These are phyloP conservation scores for Mus caroli DNA, from an alignment of 2,797 vertebrate genomes.

Conservation along the genomic window DNA sequence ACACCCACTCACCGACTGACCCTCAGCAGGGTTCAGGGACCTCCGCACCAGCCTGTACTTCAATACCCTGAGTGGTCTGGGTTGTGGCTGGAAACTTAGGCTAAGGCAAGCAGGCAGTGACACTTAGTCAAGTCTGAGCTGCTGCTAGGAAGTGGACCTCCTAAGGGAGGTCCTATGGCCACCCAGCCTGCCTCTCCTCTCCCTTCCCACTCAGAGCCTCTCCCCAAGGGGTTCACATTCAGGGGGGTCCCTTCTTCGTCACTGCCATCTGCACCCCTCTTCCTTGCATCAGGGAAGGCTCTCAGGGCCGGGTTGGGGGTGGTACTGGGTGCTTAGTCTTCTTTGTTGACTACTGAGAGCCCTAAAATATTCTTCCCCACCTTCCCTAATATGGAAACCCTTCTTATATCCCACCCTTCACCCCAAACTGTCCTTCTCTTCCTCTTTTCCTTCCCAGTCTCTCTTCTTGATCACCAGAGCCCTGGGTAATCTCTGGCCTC, in stretches of 20 bases:
- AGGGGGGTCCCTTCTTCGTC: not conserved
- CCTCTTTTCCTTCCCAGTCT: not conserved
- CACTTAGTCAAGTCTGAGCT: not conserved
- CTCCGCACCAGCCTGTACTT: not conserved
- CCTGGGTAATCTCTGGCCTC: not conserved
- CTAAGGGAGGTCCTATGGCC: not conserved
- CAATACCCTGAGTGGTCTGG: not conserved
- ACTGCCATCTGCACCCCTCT: fast-evolving
- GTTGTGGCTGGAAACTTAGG: not conserved
- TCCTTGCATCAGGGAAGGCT: not conserved
- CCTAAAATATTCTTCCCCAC: not conserved
- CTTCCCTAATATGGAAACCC: not conserved
- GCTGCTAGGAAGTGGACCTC: not conserved
- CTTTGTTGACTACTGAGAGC: not conserved
- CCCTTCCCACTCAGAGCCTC: not conserved
- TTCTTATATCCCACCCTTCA: not conserved
- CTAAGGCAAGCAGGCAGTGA: not conserved
- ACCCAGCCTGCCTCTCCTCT: not conserved
- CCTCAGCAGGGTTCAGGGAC: not conserved
- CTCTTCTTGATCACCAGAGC: not conserved
- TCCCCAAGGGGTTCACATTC: not conserved
- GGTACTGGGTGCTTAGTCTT: not conserved
- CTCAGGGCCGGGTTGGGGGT: not conserved
- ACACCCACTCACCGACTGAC: fast-evolving
- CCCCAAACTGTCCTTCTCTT: not conserved